These are phyloP conservation scores for Aphis gossypii DNA, from an alignment of 1,140 invertebrate species.

Conservation along the genomic window DNA sequence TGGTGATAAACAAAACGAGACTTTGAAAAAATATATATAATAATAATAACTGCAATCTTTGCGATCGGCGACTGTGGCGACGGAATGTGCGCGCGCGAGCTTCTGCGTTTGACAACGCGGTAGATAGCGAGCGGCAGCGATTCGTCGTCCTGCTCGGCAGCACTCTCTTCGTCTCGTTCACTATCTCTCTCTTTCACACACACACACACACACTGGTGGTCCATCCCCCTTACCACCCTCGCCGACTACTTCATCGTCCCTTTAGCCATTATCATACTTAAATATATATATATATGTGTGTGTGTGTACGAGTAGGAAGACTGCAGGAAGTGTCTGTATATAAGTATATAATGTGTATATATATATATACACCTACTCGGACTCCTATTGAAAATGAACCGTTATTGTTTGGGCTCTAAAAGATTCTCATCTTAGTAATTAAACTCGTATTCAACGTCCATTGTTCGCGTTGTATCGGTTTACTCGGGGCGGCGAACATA, in stretches of 20 bases:
- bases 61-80: neutral
- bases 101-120: neutral
- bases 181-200: neutral
- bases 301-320: neutral
- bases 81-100: neutral
- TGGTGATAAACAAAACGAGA: slow-evolving; percentile 9
- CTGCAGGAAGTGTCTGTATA: neutral
- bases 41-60: neutral
- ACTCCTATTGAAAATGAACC: slow-evolving; percentile 51
- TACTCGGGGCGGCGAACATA: slow-evolving; percentile 30
- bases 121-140: neutral
- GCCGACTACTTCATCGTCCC: neutral
- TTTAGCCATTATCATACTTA: neutral
- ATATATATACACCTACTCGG: neutral
- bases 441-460: slow-evolving; percentile 47
- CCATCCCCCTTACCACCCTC: neutral
- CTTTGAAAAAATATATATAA: neutral
- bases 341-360: neutral
- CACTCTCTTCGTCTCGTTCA: neutral
- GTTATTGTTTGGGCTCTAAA: slow-evolving; percentile 46
- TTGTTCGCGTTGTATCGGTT: slow-evolving; percentile 49
- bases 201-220: neutral
- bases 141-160: neutral
- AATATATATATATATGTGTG: neutral
- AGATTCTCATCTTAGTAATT: slow-evolving; percentile 52